Base-by-base conservation (phyloP, 2,113 vertebrate species). In the Kryptolebias marmoratus region DNA sequence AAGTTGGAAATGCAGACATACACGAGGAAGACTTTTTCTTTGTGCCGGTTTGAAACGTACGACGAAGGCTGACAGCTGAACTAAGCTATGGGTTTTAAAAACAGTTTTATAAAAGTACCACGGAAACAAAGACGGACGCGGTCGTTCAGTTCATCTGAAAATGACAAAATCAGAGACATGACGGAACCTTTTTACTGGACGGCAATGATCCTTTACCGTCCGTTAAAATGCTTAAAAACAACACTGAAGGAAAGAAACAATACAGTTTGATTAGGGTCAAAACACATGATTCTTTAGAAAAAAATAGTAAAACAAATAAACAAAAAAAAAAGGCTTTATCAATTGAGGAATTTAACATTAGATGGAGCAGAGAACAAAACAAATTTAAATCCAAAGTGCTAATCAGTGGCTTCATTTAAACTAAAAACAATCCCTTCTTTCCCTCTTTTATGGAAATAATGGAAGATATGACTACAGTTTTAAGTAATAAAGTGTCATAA, bases 381-480 rank as follows among this genome's bases (percentile, higher is more conserved):
- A 55, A n/a, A 73, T 62, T 42, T 53, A 32, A 4, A 44, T 14
- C 39, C 39, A 11, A 30, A 30, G 27, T 42, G 36, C 53, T 56
- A 14, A 22, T 61, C 45, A 57, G 30, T 49, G 14, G 8, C 10
- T 4, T 64, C 57, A 15, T 56, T 50, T 18, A 50, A 36, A 66
- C 55, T 68, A 28, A 57, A 63, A 45, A 73, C 0, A 7, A 68
- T 57, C 57, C 68, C 68, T 32, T 64, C 61, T 68, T 63, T 63
- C 55, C 28, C 28, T n/a, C 9, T 31, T 60, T n/a, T 50, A 15
- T 11, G n/a, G 30, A 50, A 50, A 64, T 13, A 47, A 52, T 11
- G 60, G 68, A 58, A 60, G 71, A 71, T 75, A 77, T 64, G 60
- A 77, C 18, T 28, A 11, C 3, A 81, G 47, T 60, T 22, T 5